These are phyloP conservation scores for Aleadryas rufinucha DNA, from an alignment of 2,113 vertebrate genomes.

Conservation along the genomic window DNA sequence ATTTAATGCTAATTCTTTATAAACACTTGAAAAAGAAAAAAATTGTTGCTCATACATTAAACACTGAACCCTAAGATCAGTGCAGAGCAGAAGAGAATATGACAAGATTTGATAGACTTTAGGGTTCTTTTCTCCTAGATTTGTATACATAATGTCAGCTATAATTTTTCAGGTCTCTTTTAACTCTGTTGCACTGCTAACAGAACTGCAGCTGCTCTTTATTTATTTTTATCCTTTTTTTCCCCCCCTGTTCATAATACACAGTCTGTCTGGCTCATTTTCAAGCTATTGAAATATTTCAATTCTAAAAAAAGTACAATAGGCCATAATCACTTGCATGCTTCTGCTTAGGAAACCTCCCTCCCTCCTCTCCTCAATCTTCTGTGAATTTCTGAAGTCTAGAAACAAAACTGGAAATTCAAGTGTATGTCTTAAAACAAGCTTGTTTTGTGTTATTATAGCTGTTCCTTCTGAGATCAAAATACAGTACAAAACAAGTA, in stretches of 20 bases:
- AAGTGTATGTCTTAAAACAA: background rate
- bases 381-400: background rate
- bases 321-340: background rate
- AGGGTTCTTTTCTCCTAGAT: background rate
- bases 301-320: conserved; percentile 17
- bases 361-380: background rate
- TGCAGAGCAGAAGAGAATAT: background rate
- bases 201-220: conserved; percentile 32
- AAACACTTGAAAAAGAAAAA: background rate
- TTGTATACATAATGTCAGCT: background rate
- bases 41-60: background rate
- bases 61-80: background rate
- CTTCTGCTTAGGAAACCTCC: background rate
- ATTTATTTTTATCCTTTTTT: conserved; percentile 24
- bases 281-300: conserved; percentile 45
- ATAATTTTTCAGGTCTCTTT: conserved; percentile 38
- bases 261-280: conserved; percentile 32
- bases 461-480: background rate
- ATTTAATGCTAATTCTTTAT: background rate
- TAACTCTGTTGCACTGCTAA: conserved; percentile 5
- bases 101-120: background rate
- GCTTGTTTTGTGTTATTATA: background rate
- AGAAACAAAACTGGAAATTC: background rate
- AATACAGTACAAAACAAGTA: background rate
- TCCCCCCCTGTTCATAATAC: background rate